Evolutionary conservation across 2,113 vertebrate species (phyloP).

Genomic region (Sapajus apella): DNA sequence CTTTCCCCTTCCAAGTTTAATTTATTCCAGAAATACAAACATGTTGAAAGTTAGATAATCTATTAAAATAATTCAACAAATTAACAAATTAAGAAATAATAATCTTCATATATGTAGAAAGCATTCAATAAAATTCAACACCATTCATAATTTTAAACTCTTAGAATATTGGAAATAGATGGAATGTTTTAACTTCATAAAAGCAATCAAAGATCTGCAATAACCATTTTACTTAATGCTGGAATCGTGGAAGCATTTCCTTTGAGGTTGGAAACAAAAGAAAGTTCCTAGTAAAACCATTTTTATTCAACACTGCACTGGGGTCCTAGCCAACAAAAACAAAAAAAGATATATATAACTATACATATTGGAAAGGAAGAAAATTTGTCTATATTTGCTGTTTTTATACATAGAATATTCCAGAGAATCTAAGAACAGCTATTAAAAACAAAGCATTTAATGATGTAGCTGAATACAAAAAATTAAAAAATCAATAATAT

Average conservation of each 20-base stretch:
- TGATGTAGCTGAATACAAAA: neutral
- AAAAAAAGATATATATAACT: neutral
- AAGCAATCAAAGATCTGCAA: neutral
- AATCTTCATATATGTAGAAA: neutral
- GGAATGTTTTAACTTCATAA: neutral
- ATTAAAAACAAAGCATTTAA: conserved; percentile 34
- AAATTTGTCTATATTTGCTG: neutral
- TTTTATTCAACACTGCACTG: neutral
- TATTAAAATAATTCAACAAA: conserved; percentile 16
- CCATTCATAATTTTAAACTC: neutral
- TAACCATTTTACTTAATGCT: conserved; percentile 29
- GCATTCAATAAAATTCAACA: neutral
- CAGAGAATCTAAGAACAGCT: conserved; percentile 2
- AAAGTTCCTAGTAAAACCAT: neutral
- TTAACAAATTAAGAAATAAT: neutral
- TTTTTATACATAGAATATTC: neutral
- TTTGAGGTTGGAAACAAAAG: conserved; percentile 1
- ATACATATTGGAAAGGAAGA: neutral
- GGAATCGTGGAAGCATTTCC: neutral
- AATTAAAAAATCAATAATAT: neutral
- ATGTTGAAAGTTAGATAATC: neutral
- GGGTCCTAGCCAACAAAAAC: neutral
- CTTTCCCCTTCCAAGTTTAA: neutral
- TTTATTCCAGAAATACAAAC: conserved; percentile 36
- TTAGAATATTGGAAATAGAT: conserved; percentile 5